Percentiles rank a stretch among this genome's conserved stretches.
Evolutionary conservation across 2,797 vertebrate species (phyloP).

Genomic region (Galago senegalensis): DNA sequence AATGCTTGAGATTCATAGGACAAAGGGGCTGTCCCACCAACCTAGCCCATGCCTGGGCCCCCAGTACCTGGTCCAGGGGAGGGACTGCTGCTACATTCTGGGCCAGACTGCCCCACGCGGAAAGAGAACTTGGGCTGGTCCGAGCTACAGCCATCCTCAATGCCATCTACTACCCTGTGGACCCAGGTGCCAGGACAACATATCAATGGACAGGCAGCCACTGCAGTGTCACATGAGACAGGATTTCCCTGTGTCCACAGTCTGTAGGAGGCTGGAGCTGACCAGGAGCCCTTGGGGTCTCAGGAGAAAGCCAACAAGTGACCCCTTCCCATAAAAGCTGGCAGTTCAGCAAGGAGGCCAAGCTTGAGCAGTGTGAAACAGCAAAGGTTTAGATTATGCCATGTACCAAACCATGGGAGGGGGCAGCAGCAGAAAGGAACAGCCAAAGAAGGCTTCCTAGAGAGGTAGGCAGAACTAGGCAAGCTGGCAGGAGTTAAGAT

Average conservation of each 20-base stretch:
- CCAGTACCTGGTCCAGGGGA: slow-evolving; percentile 86
- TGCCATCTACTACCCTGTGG: slow-evolving; percentile 88
- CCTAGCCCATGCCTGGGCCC: not conserved
- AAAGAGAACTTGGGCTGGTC: slow-evolving; percentile 88
- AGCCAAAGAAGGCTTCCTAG: not conserved
- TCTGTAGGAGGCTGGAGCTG: not conserved
- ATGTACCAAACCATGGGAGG: no score
- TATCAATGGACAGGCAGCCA: not conserved
- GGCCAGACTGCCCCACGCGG: slow-evolving; percentile 80
- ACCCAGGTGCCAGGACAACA: not conserved
- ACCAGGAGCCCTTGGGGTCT: not conserved
- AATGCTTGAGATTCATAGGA: not conserved
- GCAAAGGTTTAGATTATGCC: not conserved
- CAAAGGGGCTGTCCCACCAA: not conserved
- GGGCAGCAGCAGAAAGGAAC: not conserved
- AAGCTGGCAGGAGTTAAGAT: not conserved
- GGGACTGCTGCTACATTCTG: slow-evolving; percentile 85
- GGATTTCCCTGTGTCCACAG: not conserved
- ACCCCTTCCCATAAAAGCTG: not conserved
- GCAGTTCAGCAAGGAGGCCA: not conserved
- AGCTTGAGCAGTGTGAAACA: not conserved
- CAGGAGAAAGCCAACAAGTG: not conserved
- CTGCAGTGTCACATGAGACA: not conserved
- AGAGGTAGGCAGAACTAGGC: not conserved
- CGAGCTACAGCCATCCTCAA: slow-evolving; percentile 85